Evolutionary conservation across 2,888 invertebrate species (phyloP).

Genomic region (Campaea margaritaria): DNA sequence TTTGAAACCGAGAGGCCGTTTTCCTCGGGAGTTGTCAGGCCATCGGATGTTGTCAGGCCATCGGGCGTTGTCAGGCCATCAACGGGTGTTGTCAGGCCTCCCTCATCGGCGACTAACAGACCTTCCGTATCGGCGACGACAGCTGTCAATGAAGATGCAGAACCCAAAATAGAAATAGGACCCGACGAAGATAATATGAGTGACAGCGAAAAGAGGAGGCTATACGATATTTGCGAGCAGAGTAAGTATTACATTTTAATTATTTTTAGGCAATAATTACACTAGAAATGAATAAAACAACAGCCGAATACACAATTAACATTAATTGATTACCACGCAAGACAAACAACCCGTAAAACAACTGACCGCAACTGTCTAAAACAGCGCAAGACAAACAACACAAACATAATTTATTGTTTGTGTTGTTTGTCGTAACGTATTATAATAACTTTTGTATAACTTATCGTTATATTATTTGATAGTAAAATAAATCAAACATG

Average conservation of each 20-base stretch:
- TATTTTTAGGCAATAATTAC: too few species aligned
- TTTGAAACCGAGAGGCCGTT: conserved; percentile 17
- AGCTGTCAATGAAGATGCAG: conserved; percentile 19
- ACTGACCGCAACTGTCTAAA: too few species aligned
- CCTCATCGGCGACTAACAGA: background rate
- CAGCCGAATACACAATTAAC: too few species aligned
- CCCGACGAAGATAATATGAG: conserved; percentile 71
- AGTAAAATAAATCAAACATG: too few species aligned
- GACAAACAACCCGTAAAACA: too few species aligned
- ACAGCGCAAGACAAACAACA: too few species aligned
- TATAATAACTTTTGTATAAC: too few species aligned
- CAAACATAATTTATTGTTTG: too few species aligned
- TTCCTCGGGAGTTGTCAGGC: background rate
- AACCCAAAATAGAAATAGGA: conserved; percentile 60
- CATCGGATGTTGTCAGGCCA: background rate
- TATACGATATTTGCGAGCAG: conserved; percentile 63
- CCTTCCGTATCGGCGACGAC: background rate
- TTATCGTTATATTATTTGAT: too few species aligned
- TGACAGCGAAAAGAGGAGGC: conserved; percentile 60
- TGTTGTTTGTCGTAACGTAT: too few species aligned
- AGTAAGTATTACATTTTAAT: conserved; percentile 57
- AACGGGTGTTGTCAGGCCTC: conserved; percentile 8
- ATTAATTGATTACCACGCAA: too few species aligned
- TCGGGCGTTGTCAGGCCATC: background rate
- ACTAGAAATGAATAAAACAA: too few species aligned